phyloP scores from a whole-genome alignment of 1,140 invertebrate species.

The Potamilus streckersoni region DNA sequence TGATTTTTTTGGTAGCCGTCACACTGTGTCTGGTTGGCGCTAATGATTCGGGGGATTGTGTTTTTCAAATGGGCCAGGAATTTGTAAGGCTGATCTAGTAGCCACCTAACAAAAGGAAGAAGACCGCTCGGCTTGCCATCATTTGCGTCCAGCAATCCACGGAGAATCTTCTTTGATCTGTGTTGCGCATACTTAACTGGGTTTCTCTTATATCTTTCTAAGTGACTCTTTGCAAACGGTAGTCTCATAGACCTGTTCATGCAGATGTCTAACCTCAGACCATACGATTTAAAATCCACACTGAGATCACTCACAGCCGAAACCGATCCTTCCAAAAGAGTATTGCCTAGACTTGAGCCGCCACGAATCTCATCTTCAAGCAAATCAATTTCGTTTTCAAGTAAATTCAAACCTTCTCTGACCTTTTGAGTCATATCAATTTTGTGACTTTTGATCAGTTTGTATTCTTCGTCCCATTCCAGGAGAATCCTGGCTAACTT shows the following conservation, averaged over 20 bases:
- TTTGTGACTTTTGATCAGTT: conserved; percentile 4
- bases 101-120: conserved; percentile 10
- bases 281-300: too few species aligned
- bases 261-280: too few species aligned
- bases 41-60: conserved; percentile 22
- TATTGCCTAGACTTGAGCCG: too few species aligned
- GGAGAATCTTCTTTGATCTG: too few species aligned
- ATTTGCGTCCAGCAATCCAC: too few species aligned
- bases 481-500: conserved; percentile 13
- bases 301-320: too few species aligned
- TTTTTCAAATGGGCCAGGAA: conserved; percentile 16
- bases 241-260: too few species aligned
- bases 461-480: conserved; percentile 16
- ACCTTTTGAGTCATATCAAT: conserved; percentile 9
- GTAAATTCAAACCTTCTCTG: conserved; percentile 13
- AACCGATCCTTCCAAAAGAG: too few species aligned
- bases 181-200: too few species aligned
- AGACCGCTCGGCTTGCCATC: too few species aligned
- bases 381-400: conserved; percentile 17
- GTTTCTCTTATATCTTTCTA: too few species aligned
- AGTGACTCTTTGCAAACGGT: too few species aligned
- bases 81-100: conserved; percentile 17
- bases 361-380: conserved; percentile 5
- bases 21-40: conserved; percentile 13
- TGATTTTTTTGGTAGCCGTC: conserved; percentile 1